These are phyloP conservation scores for Emberiza fucata DNA, from an alignment of 2,113 vertebrate genomes.

Conservation along the genomic window DNA sequence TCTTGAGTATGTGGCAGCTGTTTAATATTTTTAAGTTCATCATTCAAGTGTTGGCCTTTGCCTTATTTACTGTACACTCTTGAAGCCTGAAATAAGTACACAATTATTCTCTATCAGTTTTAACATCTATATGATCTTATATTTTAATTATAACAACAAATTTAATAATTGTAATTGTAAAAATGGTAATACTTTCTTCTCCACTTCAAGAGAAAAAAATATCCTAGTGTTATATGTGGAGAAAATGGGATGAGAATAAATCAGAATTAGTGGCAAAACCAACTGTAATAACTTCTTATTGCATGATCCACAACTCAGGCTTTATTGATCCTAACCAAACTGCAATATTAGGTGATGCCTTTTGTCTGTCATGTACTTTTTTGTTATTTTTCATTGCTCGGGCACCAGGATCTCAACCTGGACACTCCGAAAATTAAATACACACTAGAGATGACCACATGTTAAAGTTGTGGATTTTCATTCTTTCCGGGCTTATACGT, in stretches of 20 bases:
- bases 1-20: neutral
- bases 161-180: neutral
- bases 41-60: neutral
- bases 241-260: neutral
- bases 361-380: neutral
- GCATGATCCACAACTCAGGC: neutral
- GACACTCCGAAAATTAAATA: neutral
- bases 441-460: neutral
- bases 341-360: neutral
- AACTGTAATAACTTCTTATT: neutral
- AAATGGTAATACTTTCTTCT: neutral
- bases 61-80: neutral
- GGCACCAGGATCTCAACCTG: neutral
- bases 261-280: neutral
- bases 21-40: constrained; percentile 25
- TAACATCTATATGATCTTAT: neutral
- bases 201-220: neutral
- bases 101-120: neutral
- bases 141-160: neutral
- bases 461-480: neutral
- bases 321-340: neutral
- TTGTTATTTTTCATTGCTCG: neutral
- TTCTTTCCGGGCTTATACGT: neutral
- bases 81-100: neutral
- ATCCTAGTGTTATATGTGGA: neutral